phyloP scores from a whole-genome alignment of 23 tunicate genomes.

The Ascidia mentula region DNA sequence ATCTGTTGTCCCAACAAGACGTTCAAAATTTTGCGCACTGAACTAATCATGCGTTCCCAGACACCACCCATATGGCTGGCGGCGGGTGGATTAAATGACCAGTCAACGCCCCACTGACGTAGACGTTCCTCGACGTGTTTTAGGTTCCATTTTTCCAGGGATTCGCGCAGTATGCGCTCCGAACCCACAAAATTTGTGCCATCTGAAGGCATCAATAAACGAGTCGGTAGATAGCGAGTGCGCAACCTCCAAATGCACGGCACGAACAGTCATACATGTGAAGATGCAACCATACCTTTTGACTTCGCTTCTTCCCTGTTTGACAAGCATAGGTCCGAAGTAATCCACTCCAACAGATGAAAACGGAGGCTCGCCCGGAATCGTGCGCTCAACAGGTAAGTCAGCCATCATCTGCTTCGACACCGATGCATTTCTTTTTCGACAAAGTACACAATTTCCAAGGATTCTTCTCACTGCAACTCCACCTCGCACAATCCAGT shows the following conservation, averaged over 20 bases:
- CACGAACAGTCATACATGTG: conserved; percentile 22
- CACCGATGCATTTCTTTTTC: conserved; percentile 5
- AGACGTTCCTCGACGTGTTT: background rate
- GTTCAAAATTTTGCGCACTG: conserved; percentile 12
- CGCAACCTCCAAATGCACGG: conserved; percentile 29
- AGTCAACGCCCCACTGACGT: conserved; percentile 5
- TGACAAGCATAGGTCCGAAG: conserved; percentile 22
- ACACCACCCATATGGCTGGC: conserved; percentile 30
- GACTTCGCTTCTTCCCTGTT: conserved; percentile 16
- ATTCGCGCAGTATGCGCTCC: no score
- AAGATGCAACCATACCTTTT: conserved; percentile 30
- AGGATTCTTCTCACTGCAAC: conserved; percentile 3
- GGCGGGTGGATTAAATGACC: background rate
- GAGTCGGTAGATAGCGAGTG: conserved; percentile 12
- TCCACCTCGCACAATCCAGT: conserved; percentile 1
- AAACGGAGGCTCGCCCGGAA: background rate
- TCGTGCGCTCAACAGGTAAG: no score
- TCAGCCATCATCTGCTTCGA: conserved; percentile 23
- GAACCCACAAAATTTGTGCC: no score
- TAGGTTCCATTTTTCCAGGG: no score
- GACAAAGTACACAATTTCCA: background rate
- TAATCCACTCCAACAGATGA: conserved; percentile 20
- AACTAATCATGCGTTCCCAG: conserved; percentile 18
- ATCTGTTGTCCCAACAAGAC: conserved; percentile 4
- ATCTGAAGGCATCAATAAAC: conserved; percentile 3